Evolutionary conservation across 2,888 invertebrate genomes (phyloP).

Genomic region (Eupithecia subumbrata): DNA sequence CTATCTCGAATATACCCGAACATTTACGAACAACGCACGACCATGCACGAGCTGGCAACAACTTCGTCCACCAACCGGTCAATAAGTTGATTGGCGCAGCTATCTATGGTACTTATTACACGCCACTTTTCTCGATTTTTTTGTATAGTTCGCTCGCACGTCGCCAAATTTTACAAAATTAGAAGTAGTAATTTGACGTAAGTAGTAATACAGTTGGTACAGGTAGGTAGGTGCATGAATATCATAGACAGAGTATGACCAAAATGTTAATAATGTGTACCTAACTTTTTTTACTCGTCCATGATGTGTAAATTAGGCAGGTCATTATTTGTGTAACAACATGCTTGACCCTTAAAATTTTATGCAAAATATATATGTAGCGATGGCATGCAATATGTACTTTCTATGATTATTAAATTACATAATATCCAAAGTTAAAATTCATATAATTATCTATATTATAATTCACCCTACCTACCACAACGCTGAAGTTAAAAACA

Average conservation of each 20-base stretch:
- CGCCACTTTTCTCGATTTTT: slow-evolving; percentile 43
- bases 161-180: background rate
- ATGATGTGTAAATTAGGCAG: background rate
- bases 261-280: too few relatives aligned
- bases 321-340: background rate
- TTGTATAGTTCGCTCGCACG: slow-evolving; percentile 49
- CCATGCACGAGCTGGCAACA: slow-evolving; percentile 79
- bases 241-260: too few relatives aligned
- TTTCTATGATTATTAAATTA: background rate
- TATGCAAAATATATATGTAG: background rate
- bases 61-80: slow-evolving; percentile 81
- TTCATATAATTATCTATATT: too few relatives aligned
- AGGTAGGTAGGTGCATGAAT: too few relatives aligned
- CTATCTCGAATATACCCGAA: slow-evolving; percentile 68
- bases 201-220: background rate
- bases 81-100: slow-evolving; percentile 82
- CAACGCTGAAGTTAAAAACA: too few relatives aligned
- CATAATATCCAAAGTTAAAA: too few relatives aligned
- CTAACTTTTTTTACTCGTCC: background rate
- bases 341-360: background rate
- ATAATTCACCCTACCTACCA: too few relatives aligned
- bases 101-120: slow-evolving; percentile 47
- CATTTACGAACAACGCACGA: slow-evolving; percentile 72
- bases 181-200: background rate
- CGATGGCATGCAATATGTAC: background rate